Conservation (phyloP, 2,113 vertebrate genomes). For the Terrapene triunguis region DNA sequence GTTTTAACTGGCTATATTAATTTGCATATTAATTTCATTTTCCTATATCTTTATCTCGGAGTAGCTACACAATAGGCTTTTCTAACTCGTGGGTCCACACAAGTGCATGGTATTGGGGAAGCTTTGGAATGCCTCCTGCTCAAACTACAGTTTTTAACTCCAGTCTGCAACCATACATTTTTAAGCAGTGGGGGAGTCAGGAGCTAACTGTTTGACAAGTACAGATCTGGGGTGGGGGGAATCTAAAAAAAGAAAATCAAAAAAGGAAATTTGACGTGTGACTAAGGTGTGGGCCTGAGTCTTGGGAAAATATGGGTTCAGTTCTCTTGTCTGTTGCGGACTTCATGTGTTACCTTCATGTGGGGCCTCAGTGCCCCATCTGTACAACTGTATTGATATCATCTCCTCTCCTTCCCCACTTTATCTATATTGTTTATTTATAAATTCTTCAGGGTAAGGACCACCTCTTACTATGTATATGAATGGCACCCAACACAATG, state of each 20-base stretch:
- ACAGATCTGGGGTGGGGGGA: neutral
- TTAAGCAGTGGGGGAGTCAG: neutral
- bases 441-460: neutral
- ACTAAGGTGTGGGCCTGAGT: neutral
- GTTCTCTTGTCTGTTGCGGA: neutral
- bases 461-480: neutral
- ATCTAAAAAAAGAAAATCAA: neutral
- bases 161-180: neutral
- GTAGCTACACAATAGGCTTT: neutral
- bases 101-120: neutral
- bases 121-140: neutral
- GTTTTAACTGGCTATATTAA: neutral
- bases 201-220: neutral
- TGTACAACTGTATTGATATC: neutral
- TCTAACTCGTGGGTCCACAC: neutral
- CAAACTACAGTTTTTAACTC: neutral
- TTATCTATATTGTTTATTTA: neutral
- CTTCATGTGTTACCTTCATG: neutral
- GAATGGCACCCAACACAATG: neutral
- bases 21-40: neutral
- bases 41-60: neutral
- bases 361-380: neutral
- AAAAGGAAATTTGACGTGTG: neutral
- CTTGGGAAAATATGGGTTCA: neutral
- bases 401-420: neutral